Evolutionary conservation across 2,797 vertebrate species (phyloP), one percentile per base, ranked within the genome.

Genomic region (Takifugu rubripes): DNA sequence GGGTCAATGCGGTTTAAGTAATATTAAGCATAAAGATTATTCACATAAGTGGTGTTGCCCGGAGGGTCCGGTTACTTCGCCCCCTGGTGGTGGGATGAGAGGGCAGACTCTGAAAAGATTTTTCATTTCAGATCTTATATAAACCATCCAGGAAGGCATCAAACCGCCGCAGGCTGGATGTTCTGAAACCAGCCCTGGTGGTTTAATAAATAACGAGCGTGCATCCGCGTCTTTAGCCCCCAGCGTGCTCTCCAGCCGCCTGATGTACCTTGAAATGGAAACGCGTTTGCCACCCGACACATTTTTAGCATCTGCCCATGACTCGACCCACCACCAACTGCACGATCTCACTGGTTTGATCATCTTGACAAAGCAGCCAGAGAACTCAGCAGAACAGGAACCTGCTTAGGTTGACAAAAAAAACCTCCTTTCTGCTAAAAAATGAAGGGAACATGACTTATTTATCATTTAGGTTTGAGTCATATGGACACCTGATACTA

Each of bases 401-500:
- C 57, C 47, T 74, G 69, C 74, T 72, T 74, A 68, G 44, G 46
- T 73, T 75, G 58, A 75, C 70, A 77, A 48, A 76, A 21, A 82
- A 72, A 25, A 33, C 8, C 33, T 44, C 43, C 43, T 44, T 48
- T 68, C 49, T 66, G 53, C 31, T 36, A 25, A 14, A 54, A 21
- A 76, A 74, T 62, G 15, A 74, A 66, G 31, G 61, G 50, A 70
- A 50, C 68, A 75, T 74, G 61, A 77, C 77, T 84, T 71, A 82
- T 84, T 75, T 57, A 82, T 21, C 21, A 21, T 21, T 21, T 21
- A 21, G 21, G 57, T 65, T 57, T 47, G 61, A 73, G 55, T 77
- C 56, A 58, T 72, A 63, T 72, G 63, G 76, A 71, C 66, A 76
- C 54, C 55, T 56, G 68, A 80, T 29, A 77, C 69, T 17, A 70